These are phyloP conservation scores for Dryomyza anilis DNA, from an alignment of 2,888 invertebrate genomes.

Conservation along the genomic window DNA sequence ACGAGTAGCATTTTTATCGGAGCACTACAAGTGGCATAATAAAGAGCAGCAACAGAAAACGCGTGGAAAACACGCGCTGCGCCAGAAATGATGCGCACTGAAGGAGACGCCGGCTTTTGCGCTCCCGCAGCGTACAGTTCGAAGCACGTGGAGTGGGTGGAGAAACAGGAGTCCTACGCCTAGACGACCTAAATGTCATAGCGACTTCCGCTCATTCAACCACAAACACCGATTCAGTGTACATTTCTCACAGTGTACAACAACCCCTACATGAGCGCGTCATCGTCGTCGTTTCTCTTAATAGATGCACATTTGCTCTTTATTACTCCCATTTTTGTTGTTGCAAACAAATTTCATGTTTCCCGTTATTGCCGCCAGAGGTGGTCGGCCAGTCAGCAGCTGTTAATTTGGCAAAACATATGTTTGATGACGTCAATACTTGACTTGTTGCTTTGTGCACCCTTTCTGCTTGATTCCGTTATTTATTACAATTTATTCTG, in stretches of 20 bases:
- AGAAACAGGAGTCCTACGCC: background rate
- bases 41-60: no score
- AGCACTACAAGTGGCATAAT: background rate
- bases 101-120: background rate
- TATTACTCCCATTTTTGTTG: background rate
- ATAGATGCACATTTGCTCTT: background rate
- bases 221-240: no score
- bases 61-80: constrained; percentile 8
- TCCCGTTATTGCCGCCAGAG: background rate
- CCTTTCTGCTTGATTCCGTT: background rate
- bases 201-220: no score
- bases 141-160: background rate
- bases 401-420: no score
- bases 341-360: background rate
- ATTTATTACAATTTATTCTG: background rate
- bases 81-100: constrained; percentile 5
- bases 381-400: no score
- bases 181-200: no score
- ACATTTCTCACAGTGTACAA: no score
- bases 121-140: background rate
- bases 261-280: no score
- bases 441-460: background rate
- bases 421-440: constrained; percentile 7
- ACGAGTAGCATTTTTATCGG: background rate
- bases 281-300: background rate